phyloP scores from a whole-genome alignment of 2,797 vertebrate genomes.

The Gymnodraco acuticeps region DNA sequence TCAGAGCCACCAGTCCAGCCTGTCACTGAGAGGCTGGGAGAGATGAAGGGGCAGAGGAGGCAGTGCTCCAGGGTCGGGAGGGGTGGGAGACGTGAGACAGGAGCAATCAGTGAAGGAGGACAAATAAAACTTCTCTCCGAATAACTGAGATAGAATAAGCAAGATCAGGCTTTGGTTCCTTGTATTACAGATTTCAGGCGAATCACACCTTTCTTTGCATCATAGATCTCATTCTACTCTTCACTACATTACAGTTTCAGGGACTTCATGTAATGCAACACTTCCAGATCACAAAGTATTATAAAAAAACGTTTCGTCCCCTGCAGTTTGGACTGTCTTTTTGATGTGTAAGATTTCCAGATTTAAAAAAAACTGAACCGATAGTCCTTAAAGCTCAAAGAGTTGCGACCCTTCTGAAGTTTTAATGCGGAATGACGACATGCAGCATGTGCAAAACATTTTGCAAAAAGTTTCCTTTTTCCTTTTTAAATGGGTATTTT shows the following conservation, averaged over 20 bases:
- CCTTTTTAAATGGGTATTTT: constrained; percentile 28
- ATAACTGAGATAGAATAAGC: too few relatives aligned
- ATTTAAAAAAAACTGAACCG: constrained; percentile 32
- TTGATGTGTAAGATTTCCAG: constrained; percentile 15
- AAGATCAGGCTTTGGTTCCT: background rate
- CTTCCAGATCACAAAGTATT: constrained; percentile 4
- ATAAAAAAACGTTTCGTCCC: background rate
- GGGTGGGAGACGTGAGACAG: constrained; percentile 26
- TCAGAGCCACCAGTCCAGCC: constrained; percentile 65
- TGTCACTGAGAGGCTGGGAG: constrained; percentile 65
- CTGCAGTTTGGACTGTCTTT: constrained; percentile 18
- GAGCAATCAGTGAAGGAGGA: too few relatives aligned
- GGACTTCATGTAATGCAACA: constrained; percentile 9
- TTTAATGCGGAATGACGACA: constrained; percentile 40
- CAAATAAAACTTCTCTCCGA: too few relatives aligned
- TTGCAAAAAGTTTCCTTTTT: constrained; percentile 38
- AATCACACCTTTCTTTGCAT: constrained; percentile 11
- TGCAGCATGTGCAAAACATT: constrained; percentile 37
- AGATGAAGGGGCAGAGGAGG: constrained; percentile 46
- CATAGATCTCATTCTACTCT: background rate
- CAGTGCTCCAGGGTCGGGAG: constrained; percentile 29
- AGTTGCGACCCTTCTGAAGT: constrained; percentile 10
- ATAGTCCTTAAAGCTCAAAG: constrained; percentile 26
- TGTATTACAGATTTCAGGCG: background rate
- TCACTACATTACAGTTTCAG: background rate